Percentiles rank a stretch among this genome's conserved stretches.
Evolutionary conservation across 2,113 vertebrate genomes (phyloP).

Genomic region (Motacilla alba): DNA sequence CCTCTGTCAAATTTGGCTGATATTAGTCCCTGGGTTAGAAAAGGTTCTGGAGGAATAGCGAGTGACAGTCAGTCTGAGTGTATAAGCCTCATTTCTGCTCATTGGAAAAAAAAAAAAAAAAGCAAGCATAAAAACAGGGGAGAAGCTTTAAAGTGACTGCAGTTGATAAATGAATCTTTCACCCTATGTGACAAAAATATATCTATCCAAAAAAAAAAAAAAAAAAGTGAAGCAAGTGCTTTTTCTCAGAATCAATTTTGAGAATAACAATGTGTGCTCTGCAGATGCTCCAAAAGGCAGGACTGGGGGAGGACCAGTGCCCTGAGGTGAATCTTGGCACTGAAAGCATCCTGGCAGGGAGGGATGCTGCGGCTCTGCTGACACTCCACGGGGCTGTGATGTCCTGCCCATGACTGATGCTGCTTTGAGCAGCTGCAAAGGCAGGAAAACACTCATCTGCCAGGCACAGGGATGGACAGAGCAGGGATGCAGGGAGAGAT

Average conservation of each 20-base stretch:
- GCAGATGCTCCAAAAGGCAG: neutral
- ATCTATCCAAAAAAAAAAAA: too few species aligned
- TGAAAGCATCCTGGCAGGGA: neutral
- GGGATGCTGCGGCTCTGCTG: neutral
- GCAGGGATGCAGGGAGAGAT: neutral
- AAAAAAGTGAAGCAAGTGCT: neutral
- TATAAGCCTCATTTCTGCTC: neutral
- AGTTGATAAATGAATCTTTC: neutral
- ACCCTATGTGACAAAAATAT: neutral
- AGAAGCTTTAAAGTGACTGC: neutral
- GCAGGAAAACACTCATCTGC: neutral
- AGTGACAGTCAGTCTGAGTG: neutral
- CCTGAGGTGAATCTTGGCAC: neutral
- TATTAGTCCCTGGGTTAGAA: neutral
- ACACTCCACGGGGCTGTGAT: neutral
- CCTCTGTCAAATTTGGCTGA: neutral
- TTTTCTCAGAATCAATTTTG: neutral
- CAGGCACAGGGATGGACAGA: neutral
- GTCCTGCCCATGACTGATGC: neutral
- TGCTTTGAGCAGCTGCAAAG: neutral
- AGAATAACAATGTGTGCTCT: neutral
- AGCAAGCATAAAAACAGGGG: neutral
- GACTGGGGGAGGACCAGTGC: neutral
- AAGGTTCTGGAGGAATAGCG: neutral
- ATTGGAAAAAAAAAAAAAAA: neutral